Evolutionary conservation across 1,140 invertebrate genomes (phyloP).

Genomic region (Hesperophylax magnus): DNA sequence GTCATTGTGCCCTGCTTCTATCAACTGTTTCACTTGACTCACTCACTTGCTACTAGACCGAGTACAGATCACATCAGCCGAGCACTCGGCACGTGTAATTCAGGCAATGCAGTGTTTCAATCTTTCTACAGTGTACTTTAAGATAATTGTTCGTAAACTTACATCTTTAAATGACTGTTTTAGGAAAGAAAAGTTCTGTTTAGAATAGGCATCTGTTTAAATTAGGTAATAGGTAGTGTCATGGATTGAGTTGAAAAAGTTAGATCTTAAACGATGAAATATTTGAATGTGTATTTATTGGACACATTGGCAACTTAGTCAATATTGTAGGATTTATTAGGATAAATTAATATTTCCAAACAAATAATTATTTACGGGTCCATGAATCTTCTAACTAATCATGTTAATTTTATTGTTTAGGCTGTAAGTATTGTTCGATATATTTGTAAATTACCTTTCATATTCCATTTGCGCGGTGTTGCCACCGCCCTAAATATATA

Average conservation of each 20-base stretch:
- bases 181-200: background rate
- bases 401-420: slow-evolving; percentile 47
- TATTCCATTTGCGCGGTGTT: slow-evolving; percentile 38
- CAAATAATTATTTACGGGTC: slow-evolving; percentile 58
- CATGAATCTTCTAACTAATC: slow-evolving; percentile 53
- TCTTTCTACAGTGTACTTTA: background rate
- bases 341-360: slow-evolving; percentile 52
- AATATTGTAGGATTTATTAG: slow-evolving; percentile 50
- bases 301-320: slow-evolving; percentile 42
- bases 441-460: slow-evolving; percentile 25
- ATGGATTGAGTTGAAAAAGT: slow-evolving; percentile 1
- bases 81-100: too few relatives aligned
- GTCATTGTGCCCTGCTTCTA: too few relatives aligned
- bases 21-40: too few relatives aligned
- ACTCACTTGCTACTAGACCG: too few relatives aligned
- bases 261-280: slow-evolving; percentile 14
- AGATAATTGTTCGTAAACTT: background rate
- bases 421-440: slow-evolving; percentile 43
- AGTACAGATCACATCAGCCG: too few relatives aligned
- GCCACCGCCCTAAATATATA: slow-evolving; percentile 20
- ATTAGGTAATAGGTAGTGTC: too few relatives aligned
- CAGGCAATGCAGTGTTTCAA: background rate
- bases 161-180: background rate
- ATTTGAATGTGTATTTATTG: slow-evolving; percentile 16
- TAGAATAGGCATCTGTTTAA: slow-evolving; percentile 3